Percentiles rank a stretch among this genome's conserved stretches.
Conservation (phyloP, 2,113 vertebrate genomes). For the Ginglymostoma cirratum region DNA sequence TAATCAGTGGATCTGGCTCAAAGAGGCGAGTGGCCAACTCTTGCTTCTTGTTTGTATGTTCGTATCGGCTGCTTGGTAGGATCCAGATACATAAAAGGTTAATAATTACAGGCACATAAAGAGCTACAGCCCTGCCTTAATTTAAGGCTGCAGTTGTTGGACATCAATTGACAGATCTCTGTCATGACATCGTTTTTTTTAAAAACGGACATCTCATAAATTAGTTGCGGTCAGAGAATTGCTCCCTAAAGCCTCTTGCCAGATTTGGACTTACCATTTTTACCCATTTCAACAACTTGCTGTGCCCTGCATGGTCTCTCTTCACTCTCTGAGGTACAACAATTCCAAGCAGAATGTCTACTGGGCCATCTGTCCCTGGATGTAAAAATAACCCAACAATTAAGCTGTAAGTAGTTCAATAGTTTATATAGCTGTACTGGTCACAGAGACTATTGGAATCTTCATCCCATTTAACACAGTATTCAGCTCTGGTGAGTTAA, state of each 20-base stretch:
- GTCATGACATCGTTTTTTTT: not conserved
- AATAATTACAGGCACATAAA: not conserved
- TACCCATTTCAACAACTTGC: not conserved
- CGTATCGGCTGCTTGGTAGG: not conserved
- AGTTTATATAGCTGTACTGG: not conserved
- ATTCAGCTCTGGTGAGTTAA: not conserved
- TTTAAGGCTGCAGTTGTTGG: not conserved
- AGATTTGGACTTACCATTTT: not conserved
- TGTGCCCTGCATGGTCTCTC: not conserved
- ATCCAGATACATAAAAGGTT: not conserved
- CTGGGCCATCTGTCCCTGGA: not conserved
- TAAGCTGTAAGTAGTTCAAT: not conserved
- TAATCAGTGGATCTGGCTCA: too few relatives aligned
- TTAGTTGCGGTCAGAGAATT: not conserved
- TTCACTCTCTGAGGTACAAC: not conserved
- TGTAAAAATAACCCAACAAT: not conserved
- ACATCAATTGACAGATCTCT: not conserved
- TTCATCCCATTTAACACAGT: not conserved
- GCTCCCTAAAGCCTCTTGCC: not conserved
- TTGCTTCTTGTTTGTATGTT: not conserved
- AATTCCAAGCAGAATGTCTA: not conserved
- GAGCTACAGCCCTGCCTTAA: not conserved
- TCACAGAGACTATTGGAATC: not conserved
- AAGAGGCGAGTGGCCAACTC: too few relatives aligned
- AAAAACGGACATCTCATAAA: not conserved